Percentiles rank a stretch among this genome's conserved stretches.
These are phyloP conservation scores for Crocidura indochinensis DNA, from an alignment of 2,797 vertebrate species.

Conservation along the genomic window DNA sequence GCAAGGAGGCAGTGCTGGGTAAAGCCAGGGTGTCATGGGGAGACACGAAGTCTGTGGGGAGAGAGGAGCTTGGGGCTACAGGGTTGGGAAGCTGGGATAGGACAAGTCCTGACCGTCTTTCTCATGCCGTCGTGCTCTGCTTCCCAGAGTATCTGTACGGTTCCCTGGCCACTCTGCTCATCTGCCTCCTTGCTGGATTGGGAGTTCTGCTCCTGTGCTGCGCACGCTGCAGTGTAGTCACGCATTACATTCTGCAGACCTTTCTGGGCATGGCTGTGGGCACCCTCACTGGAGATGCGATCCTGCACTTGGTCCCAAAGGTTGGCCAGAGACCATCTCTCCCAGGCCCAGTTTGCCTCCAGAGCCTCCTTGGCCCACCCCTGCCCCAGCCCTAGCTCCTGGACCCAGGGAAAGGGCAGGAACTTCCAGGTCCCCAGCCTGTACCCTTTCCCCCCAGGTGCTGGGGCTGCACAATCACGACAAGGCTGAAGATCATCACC, in stretches of 20 bases:
- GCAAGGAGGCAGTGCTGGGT: neutral
- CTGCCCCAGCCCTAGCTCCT: too few species aligned
- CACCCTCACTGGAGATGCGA: slow-evolving; percentile 94
- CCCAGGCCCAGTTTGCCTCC: too few species aligned
- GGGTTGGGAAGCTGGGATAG: neutral
- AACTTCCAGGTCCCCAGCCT: neutral
- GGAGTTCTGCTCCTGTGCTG: slow-evolving; percentile 93
- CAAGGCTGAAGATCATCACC: fast-evolving
- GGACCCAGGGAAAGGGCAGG: neutral
- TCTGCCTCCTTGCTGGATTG: slow-evolving; percentile 88
- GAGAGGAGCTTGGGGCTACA: neutral
- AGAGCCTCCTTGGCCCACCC: too few species aligned
- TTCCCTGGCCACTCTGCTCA: slow-evolving; percentile 92
- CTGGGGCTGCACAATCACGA: slow-evolving; percentile 92
- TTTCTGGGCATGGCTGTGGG: slow-evolving; percentile 95
- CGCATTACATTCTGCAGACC: slow-evolving; percentile 93
- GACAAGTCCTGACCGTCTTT: neutral
- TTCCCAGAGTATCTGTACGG: slow-evolving; percentile 93
- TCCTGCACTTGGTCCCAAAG: slow-evolving; percentile 94
- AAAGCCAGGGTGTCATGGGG: neutral
- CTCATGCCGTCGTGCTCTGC: neutral
- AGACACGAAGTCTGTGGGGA: neutral
- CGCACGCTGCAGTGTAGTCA: slow-evolving; percentile 88
- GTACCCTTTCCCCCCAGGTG: slow-evolving; percentile 87
- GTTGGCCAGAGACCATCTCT: slow-evolving; percentile 84